Base-by-base conservation (phyloP, 2,797 vertebrate species). In the Hypotaenidia okinawae region DNA sequence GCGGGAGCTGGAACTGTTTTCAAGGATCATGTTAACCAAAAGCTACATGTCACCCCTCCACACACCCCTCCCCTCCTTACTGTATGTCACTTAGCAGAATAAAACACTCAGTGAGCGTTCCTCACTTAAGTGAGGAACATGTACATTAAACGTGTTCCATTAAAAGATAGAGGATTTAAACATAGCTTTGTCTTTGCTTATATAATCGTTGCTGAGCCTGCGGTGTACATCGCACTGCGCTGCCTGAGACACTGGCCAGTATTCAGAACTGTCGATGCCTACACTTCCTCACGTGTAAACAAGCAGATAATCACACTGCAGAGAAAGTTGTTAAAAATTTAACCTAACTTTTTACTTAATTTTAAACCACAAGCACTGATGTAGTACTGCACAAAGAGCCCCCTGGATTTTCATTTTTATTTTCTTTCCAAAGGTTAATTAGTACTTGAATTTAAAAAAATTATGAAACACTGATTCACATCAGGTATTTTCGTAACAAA, bases 101-200 rank as follows among this genome's bases (percentile, higher is more conserved):
- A 62, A 90, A 84, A 39, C 11, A 24, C 76, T 73, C 64, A 11
- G 51, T 37, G 37, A 37, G 37, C 11, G 37, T 37, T 37, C 37
- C 37, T 37, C 37, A 37, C 37, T 80, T 78, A 82, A 85, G 52
- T 52, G 35, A 73, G 61, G 69, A 91, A 62, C 30, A 1, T 8
- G 27, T 77, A 41, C n/a, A 13, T 80, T 73, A 33, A 73, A 64
- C 7, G 47, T 16, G 8, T 61, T 80, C 32, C 22, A 9, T 63
- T 92, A 85, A 90, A 70, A 52, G 10, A 18, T 16, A 12, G 22
- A 9, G 10, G 32, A 81, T 87, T 94, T 94, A 94, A 95, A 27
- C 69, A 27, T 67, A 79, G 47, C 66, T 91, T 58, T 85, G 33
- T 87, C 61, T 88, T 95, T 30, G 73, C 85, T 96, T 95, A 72